These are phyloP conservation scores for Eupithecia pulchellata DNA, from an alignment of 2,888 invertebrate genomes.

Conservation along the genomic window DNA sequence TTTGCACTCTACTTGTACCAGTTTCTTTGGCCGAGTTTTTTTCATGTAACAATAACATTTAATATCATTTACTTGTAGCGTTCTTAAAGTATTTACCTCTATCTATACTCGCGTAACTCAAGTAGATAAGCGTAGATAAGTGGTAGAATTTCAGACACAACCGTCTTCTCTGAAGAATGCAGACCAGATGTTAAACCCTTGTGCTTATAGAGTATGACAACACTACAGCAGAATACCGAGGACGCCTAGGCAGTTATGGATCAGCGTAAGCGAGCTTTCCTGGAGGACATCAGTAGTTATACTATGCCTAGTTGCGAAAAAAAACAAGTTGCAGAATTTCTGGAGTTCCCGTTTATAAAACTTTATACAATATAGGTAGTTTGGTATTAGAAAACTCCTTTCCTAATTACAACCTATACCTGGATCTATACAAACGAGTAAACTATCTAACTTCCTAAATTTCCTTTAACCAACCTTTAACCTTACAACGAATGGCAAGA, in stretches of 20 bases:
- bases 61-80: background rate
- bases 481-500: background rate
- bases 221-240: no score
- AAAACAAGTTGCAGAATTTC: no score
- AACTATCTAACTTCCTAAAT: background rate
- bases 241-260: no score
- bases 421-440: background rate
- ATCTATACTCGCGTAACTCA: background rate
- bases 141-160: background rate
- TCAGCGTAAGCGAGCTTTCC: no score
- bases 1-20: background rate
- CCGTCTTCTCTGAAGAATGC: no score
- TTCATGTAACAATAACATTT: background rate
- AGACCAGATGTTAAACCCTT: no score
- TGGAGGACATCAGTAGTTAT: no score
- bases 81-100: background rate
- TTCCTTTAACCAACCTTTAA: background rate
- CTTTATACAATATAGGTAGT: no score
- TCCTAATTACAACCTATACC: background rate
- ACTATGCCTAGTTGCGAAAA: no score
- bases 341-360: no score
- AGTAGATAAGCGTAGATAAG: no score
- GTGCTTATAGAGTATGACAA: no score
- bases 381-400: background rate
- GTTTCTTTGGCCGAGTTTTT: background rate